Evolutionary conservation across 2,113 vertebrate species (phyloP).

Genomic region (Indicator maculatus): DNA sequence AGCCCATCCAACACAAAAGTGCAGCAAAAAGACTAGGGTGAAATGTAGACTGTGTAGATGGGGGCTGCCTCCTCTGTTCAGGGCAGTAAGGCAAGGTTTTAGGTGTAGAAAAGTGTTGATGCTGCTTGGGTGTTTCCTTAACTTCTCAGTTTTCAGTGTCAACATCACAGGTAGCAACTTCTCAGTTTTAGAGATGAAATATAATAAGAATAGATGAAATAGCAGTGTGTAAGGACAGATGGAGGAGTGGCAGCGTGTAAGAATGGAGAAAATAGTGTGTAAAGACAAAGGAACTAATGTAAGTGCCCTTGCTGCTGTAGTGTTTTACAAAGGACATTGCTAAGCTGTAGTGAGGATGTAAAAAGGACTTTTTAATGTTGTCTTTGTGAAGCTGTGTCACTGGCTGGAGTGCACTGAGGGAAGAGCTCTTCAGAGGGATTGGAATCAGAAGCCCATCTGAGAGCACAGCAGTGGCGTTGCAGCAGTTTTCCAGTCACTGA

Average conservation of each 20-base stretch:
- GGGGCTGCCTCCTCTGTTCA: not conserved
- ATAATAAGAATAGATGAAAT: not conserved
- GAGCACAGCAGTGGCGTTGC: not conserved
- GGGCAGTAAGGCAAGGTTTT: not conserved
- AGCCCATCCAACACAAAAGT: not conserved
- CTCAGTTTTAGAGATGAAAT: not conserved
- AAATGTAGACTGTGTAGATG: not conserved
- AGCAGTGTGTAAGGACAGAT: too few relatives aligned
- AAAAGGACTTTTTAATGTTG: not conserved
- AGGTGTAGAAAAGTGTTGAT: not conserved
- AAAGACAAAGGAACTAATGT: too few relatives aligned
- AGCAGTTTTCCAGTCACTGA: not conserved
- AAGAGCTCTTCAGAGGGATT: not conserved
- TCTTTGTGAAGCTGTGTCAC: not conserved
- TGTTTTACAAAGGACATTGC: not conserved
- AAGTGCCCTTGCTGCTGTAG: not conserved
- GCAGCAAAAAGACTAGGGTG: not conserved
- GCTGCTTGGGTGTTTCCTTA: not conserved
- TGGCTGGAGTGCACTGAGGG: not conserved
- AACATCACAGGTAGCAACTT: not conserved
- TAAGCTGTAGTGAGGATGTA: not conserved
- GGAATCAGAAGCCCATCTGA: not conserved
- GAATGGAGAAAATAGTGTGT: too few relatives aligned
- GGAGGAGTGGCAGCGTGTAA: too few relatives aligned
- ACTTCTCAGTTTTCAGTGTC: not conserved